Evolutionary conservation across 2,888 invertebrate genomes (phyloP).

Genomic region (Eulithis testata): DNA sequence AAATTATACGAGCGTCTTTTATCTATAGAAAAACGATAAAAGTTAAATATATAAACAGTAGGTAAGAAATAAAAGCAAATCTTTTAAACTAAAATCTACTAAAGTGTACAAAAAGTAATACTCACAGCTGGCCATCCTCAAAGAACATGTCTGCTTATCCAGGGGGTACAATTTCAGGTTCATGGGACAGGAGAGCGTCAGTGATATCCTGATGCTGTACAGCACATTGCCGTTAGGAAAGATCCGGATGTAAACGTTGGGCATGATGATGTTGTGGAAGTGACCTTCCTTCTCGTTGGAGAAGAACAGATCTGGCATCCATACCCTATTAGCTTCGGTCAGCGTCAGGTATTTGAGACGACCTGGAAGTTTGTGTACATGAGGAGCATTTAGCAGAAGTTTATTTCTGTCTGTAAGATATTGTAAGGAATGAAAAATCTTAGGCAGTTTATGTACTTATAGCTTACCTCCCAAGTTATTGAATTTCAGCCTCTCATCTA

Average conservation of each 20-base stretch:
- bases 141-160: conserved; percentile 97
- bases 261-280: conserved; percentile 98
- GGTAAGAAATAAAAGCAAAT: neutral
- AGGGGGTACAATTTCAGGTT: conserved; percentile 98
- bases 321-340: conserved; percentile 97
- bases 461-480: conserved; percentile 92
- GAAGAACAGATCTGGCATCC: conserved; percentile 99
- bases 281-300: conserved; percentile 99
- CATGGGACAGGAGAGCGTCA: conserved; percentile 98
- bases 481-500: conserved; percentile 95
- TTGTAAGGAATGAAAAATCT: too few relatives aligned
- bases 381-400: neutral
- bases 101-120: conserved; percentile 52
- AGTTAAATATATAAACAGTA: neutral
- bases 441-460: too few relatives aligned
- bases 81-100: neutral
- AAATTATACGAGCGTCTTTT: neutral
- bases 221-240: conserved; percentile 97
- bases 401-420: too few relatives aligned
- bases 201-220: conserved; percentile 98
- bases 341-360: conserved; percentile 95
- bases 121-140: conserved; percentile 99
- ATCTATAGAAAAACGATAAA: too few relatives aligned
- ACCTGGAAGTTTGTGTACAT: conserved; percentile 76
- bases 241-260: conserved; percentile 98